Percentiles rank a stretch among this genome's conserved stretches.
Conservation (phyloP, 2,888 invertebrate species). For the Ommatoiulus sabulosus region DNA sequence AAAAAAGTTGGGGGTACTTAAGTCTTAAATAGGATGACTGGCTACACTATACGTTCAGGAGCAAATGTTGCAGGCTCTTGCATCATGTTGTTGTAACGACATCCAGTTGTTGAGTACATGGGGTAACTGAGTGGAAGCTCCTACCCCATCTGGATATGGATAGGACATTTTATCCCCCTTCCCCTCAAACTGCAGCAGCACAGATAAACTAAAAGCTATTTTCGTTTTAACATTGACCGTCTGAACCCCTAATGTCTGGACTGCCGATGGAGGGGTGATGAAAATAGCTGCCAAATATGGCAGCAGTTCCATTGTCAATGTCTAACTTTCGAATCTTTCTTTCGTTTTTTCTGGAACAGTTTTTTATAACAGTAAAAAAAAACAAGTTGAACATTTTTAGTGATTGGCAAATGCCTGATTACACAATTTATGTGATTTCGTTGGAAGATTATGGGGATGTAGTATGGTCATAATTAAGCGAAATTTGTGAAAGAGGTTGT, state of each 20-base stretch:
- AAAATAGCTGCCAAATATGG: constrained; percentile 39
- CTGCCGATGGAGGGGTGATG: background rate
- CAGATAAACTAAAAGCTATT: constrained; percentile 12
- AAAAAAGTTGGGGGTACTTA: background rate
- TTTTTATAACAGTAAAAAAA: too few species aligned
- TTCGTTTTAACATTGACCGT: constrained; percentile 22
- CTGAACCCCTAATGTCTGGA: constrained; percentile 37
- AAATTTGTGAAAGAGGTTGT: too few species aligned
- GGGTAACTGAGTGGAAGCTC: constrained; percentile 14
- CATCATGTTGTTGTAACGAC: constrained; percentile 30
- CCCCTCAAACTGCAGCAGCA: background rate
- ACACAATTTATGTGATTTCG: too few species aligned
- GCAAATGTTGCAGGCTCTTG: constrained; percentile 7
- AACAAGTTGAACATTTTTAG: too few species aligned
- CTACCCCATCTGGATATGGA: background rate
- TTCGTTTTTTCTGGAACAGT: too few species aligned
- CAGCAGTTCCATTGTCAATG: constrained; percentile 25
- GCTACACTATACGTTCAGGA: background rate
- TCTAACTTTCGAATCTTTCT: background rate
- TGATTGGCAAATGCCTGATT: too few species aligned
- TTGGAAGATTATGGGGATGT: too few species aligned
- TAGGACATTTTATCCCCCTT: constrained; percentile 2
- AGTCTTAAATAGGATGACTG: background rate
- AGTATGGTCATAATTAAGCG: too few species aligned
- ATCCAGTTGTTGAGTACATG: constrained; percentile 32